A percentile compares a stretch with the other conserved stretches of the same genome.
phyloP scores from a whole-genome alignment of 2,113 vertebrate genomes.

The Dicentrarchus labrax region DNA sequence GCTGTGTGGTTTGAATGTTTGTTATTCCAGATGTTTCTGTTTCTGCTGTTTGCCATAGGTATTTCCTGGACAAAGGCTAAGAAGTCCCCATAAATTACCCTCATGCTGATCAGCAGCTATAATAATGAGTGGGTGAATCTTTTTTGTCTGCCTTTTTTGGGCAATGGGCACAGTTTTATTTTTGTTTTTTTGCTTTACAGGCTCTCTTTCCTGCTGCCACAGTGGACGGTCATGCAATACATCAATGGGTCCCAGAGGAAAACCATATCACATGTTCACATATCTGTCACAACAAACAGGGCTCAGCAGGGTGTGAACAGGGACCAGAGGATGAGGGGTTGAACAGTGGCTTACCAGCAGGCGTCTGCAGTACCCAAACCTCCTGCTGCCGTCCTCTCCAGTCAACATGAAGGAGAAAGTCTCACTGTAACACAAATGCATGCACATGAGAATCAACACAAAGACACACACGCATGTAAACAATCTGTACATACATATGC shows the following conservation, averaged over 20 bases:
- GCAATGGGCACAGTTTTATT: neutral
- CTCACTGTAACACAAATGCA: conserved; percentile 86
- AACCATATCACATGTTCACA: conserved; percentile 51
- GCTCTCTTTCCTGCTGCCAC: conserved; percentile 57
- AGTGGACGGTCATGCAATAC: conserved; percentile 35
- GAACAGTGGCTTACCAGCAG: conserved; percentile 90
- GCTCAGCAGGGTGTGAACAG: conserved; percentile 53
- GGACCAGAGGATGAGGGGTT: conserved; percentile 26
- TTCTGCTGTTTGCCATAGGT: conserved; percentile 17
- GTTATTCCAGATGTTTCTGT: conserved; percentile 54
- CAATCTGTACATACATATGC: neutral
- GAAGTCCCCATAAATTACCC: neutral
- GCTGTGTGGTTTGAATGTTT: conserved; percentile 43
- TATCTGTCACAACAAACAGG: conserved; percentile 68
- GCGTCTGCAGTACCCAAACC: conserved; percentile 97
- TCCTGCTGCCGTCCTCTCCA: conserved; percentile 96
- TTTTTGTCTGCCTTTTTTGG: conserved; percentile 1
- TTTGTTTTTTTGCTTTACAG: conserved; percentile 14
- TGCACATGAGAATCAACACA: conserved; percentile 22
- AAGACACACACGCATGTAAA: neutral
- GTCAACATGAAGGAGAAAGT: conserved; percentile 99
- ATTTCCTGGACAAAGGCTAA: conserved; percentile 38
- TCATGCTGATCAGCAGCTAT: conserved; percentile 33
- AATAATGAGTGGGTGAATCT: conserved; percentile 18
- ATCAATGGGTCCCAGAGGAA: conserved; percentile 50